Evolutionary conservation across 2,113 vertebrate genomes (phyloP), one percentile per base, ranked within the genome.

Genomic region (Thamnophis sirtalis): DNA sequence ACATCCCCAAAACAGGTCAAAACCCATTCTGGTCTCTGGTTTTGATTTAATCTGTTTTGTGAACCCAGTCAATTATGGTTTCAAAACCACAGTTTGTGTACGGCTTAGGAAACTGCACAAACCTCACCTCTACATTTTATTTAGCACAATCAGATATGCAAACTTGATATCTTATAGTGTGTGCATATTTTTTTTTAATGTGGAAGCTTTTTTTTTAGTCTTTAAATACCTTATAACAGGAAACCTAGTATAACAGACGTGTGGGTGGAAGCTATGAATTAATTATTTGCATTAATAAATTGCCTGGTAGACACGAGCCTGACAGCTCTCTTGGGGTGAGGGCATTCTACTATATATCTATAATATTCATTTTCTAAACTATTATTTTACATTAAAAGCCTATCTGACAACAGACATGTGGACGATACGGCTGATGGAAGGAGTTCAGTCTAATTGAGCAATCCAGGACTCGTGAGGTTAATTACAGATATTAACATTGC

Each of bases 401-500:
- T 95, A 95, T 96, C 96, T 96, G 95, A 98, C 10, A 28, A 96
- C 97, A 98, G 96, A 95, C 97, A 96, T 97, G 97, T 97, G 96
- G 97, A 97, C 94, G 94, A 55, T 55, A 22, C 2, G 49, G 3
- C 28, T 49, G 49, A 10, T 28, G 38, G 94, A 96, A 96, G 95
- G 95, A 96, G 96, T 96, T 95, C 95, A 94, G 96, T 95, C 97
- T 97, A 97, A 97, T 96, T 97, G 97, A 98, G 97, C 97, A 97
- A 96, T 95, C 96, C 93, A 95, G 97, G 97, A 97, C 97, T 97
- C 92, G 92, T 94, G 97, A 98, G 97, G 97, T 98, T 98, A 98
- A 98, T 98, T 97, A 98, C 97, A 97, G 97, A 98, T 98, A 98
- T 98, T 98, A 98, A 96, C 95, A 94, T 96, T 95, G 96, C 95